Base-by-base conservation (phyloP, 2,113 vertebrate species). In the Cololabis saira region DNA sequence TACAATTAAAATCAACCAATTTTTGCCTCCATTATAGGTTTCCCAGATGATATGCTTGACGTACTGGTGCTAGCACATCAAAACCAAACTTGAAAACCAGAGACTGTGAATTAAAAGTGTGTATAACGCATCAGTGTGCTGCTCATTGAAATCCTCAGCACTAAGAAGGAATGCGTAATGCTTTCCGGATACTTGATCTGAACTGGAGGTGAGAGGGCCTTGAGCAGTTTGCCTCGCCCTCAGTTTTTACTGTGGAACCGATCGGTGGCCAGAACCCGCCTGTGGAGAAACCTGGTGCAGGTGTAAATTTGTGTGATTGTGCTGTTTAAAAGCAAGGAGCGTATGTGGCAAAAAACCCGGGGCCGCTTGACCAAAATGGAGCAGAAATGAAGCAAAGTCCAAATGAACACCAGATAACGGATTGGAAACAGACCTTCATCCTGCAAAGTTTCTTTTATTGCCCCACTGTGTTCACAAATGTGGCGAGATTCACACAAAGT, bases 351-450 rank as follows among this genome's bases (percentile, higher is more conserved):
- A 50, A 55, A n/a, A 40, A 16, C 17, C 12, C 18, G 5, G 17
- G 1, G 40, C 40, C 67, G 21, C 54, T 70, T 52, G 10, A 52
- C 64, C 67, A 62, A 54, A 66, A 72, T 70, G 65, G 63, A 67
- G 60, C 12, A 55, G 75, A 73, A 74, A 57, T 61, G 19, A 81
- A 52, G 57, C 41, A 70, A 77, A 78, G 78, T 73, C 37, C 56
- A 80, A 83, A 63, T 52, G 58, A 83, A 51, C 64, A 67, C 61
- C 61, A 75, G 67, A 81, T 80, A 80, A 86, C 43, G 56, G 76
- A 89, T 78, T 76, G 44, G 58, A 87, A 88, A 79, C 84, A 87
- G 71, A 81, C 58, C 27, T 79, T 55, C 64, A 72, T 47, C 50
- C 57, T 54, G 80, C 67, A 66, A 16, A 61, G 75, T 82, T 58